Evolutionary conservation across 2,113 vertebrate genomes (phyloP).

Genomic region (Apteryx mantelli): DNA sequence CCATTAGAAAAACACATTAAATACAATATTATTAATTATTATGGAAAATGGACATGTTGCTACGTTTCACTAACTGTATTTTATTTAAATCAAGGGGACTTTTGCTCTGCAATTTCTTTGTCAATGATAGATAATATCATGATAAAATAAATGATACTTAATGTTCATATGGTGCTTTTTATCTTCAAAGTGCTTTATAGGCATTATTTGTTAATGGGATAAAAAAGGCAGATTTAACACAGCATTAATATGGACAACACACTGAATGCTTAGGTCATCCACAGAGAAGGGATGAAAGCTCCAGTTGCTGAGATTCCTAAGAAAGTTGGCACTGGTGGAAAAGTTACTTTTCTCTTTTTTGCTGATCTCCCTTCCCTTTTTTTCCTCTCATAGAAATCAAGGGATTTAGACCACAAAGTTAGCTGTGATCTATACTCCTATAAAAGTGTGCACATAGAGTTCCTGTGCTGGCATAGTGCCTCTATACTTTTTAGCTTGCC

Average conservation of each 20-base stretch:
- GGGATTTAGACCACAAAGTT: not conserved
- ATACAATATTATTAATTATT: not conserved
- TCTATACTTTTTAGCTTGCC: not conserved
- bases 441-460: not conserved
- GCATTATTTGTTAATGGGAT: not conserved
- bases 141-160: not conserved
- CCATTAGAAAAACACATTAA: not conserved
- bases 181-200: not conserved
- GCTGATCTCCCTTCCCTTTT: not conserved
- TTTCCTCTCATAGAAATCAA: not conserved
- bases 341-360: not conserved
- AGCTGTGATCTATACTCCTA: not conserved
- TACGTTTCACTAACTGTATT: not conserved
- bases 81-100: not conserved
- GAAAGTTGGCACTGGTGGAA: not conserved
- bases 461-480: rapidly evolving
- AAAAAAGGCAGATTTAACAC: not conserved
- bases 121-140: not conserved
- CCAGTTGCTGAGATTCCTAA: not conserved
- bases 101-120: not conserved
- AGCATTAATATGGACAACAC: not conserved
- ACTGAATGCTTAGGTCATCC: not conserved
- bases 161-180: not conserved
- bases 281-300: not conserved
- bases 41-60: not conserved